Evolutionary conservation across 2,797 vertebrate species (phyloP).

Genomic region (Glossophaga mutica): DNA sequence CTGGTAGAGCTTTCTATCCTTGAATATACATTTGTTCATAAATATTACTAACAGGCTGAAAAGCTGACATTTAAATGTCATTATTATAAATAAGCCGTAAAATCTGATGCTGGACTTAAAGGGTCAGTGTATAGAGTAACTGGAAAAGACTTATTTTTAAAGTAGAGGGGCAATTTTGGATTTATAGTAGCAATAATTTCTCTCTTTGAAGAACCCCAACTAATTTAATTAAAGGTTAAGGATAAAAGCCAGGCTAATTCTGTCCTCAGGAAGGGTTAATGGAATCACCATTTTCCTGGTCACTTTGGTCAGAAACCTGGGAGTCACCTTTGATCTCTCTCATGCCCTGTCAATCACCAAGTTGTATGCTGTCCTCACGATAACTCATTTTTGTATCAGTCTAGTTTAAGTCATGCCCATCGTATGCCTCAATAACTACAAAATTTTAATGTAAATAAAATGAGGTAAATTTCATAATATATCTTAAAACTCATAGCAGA

Average conservation of each 20-base stretch:
- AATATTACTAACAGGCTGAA: conserved; percentile 45
- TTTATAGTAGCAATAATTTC: conserved; percentile 29
- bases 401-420: fast-evolving
- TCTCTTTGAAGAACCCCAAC: background rate
- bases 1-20: background rate
- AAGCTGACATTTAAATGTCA: conserved; percentile 67
- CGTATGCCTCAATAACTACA: background rate
- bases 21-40: conserved; percentile 52
- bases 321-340: background rate
- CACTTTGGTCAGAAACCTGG: background rate
- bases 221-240: conserved; percentile 55
- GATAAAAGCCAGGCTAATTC: conserved; percentile 30
- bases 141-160: conserved; percentile 32
- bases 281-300: background rate
- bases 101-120: conserved; percentile 25
- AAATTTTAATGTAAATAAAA: background rate
- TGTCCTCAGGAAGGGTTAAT: background rate
- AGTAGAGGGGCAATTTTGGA: background rate
- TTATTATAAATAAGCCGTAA: conserved; percentile 66
- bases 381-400: background rate
- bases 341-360: background rate
- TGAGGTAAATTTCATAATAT: background rate
- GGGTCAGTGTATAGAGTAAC: background rate
- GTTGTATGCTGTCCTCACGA: background rate
- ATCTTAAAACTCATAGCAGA: background rate